These are phyloP conservation scores for Zosterops hypoxanthus DNA, from an alignment of 2,113 vertebrate species.

Conservation along the genomic window DNA sequence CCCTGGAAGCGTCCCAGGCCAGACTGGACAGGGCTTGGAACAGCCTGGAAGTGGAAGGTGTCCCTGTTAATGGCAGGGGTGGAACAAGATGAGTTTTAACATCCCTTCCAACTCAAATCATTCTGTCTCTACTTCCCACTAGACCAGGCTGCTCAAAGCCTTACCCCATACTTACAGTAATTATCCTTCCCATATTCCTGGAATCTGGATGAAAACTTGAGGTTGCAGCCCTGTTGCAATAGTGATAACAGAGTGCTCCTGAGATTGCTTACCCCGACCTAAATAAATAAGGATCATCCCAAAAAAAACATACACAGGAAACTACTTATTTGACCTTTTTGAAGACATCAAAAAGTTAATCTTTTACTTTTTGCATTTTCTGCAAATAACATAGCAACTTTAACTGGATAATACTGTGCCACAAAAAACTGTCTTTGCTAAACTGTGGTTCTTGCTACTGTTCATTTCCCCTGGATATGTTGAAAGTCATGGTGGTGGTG, in stretches of 20 bases:
- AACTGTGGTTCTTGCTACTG: background rate
- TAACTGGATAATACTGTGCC: background rate
- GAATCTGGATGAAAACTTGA: background rate
- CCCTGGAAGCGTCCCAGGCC: background rate
- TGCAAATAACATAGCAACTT: background rate
- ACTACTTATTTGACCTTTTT: fast-evolving
- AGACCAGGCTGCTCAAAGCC: background rate
- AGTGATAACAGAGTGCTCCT: background rate
- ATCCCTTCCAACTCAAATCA: background rate
- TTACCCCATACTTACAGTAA: background rate
- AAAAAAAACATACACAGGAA: background rate
- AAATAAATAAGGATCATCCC: background rate
- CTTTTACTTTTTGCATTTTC: background rate
- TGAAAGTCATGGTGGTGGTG: background rate
- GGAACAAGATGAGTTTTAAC: fast-evolving
- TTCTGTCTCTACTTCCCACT: background rate
- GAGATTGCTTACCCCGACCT: background rate
- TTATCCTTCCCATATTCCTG: background rate
- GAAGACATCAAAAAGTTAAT: background rate
- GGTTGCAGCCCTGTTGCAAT: background rate
- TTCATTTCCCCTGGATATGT: background rate
- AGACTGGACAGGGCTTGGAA: fast-evolving
- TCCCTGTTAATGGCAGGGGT: fast-evolving
- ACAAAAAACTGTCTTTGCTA: background rate
- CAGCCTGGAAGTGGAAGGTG: fast-evolving